Conservation (phyloP, 2,888 invertebrate genomes). For the Microctonus hyperodae region DNA sequence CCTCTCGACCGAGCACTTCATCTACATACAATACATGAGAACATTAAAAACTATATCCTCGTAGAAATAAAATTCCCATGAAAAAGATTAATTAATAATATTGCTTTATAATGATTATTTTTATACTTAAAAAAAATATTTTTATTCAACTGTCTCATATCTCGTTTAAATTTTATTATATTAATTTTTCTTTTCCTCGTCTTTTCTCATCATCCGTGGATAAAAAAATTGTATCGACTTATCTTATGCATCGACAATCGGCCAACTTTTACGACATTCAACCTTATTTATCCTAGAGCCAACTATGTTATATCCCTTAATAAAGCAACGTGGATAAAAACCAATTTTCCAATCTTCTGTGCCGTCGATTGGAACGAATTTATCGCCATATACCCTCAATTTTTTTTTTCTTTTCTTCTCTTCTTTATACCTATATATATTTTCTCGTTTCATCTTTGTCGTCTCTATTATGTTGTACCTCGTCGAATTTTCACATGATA, state of each 20-base stretch:
- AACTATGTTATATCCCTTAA: constrained; percentile 26
- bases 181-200: neutral
- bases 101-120: constrained; percentile 1
- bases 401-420: constrained; percentile 27
- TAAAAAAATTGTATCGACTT: neutral
- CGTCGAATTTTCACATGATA: constrained; percentile 29
- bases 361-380: constrained; percentile 39
- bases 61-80: neutral
- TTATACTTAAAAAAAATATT: neutral
- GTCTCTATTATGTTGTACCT: constrained; percentile 5
- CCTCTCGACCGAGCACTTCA: neutral
- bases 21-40: neutral
- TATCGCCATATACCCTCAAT: constrained; percentile 35
- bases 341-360: constrained; percentile 45
- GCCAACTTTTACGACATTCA: constrained; percentile 18
- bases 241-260: constrained; percentile 24
- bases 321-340: constrained; percentile 39
- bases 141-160: neutral
- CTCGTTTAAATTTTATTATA: neutral
- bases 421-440: constrained; percentile 5
- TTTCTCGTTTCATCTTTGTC: neutral
- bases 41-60: neutral
- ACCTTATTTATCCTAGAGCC: constrained; percentile 28
- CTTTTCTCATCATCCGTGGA: no score
- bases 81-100: constrained; percentile 18